Evolutionary conservation across 2,113 vertebrate genomes (phyloP), one percentile per base, ranked within the genome.

Genomic region (Pomatorhinus ruficollis): DNA sequence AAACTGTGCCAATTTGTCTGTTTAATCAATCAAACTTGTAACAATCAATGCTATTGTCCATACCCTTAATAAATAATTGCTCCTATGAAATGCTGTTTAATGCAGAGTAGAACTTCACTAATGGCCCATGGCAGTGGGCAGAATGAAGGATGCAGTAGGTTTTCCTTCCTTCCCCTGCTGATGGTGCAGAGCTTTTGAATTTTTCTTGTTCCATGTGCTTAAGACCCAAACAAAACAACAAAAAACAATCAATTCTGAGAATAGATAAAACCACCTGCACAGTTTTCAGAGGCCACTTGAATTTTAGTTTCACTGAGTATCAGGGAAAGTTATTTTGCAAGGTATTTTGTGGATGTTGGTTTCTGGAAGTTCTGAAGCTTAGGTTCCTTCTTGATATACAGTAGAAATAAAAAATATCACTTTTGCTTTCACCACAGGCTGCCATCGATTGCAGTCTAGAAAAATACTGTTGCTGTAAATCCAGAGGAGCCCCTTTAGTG

Each of bases 1-100:
- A 96, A 90, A 87, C 76, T 57, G 47, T 93, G 91, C 94, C 94
- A 91, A 94, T 97, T 94, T 95, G 72, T 90, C 95, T 95, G 93
- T 94, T 97, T 95, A 95, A 97, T 96, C 97, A 95, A 89, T 97
- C 96, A 96, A n/a, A 92, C 83, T 85, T 75, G 54, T 83, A 97
- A 95, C 94, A 95, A 96, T 96, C 95, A 60, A 54, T 97, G 90
- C 90, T 87, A 37, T 96, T 95, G 95, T 93, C 96, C 71, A 39
- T 95, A 75, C 66, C 45, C 80, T 85, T 89, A 89, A 91, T 95
- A 97, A 95, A 87, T 91, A 93, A 83, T 88, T 68, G 59, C 69
- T 81, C 77, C 44, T 9, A 4, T 64, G 50, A 70, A 96, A 49
- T 56, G 35, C 28, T 53, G 30, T 59, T 88, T 72, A 69, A 31